Evolutionary conservation across 2,888 invertebrate species (phyloP).

Genomic region (Notodonta ziczac): DNA sequence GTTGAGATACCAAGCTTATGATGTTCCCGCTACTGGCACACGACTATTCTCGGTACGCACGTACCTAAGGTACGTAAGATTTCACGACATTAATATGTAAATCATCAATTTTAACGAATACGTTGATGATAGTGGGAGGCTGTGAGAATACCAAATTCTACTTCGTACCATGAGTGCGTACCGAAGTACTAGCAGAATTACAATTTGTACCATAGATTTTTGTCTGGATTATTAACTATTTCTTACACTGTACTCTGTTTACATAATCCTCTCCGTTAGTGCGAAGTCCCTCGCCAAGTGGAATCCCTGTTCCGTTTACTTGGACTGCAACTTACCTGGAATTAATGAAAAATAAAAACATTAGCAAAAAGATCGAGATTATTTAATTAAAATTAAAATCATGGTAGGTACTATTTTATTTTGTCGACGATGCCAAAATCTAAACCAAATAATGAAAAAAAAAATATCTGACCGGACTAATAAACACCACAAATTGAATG

Average conservation of each 20-base stretch:
- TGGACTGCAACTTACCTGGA: conserved; percentile 44
- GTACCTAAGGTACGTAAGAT: no score
- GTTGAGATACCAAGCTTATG: not conserved
- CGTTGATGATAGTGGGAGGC: no score
- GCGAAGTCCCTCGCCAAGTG: no score
- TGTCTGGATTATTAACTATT: not conserved
- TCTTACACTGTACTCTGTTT: not conserved
- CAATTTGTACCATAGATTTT: no score
- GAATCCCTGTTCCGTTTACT: not conserved
- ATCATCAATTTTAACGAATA: not conserved
- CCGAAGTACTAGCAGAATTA: no score
- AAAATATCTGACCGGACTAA: no score
- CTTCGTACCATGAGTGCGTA: no score
- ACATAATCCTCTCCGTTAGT: not conserved
- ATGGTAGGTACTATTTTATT: no score
- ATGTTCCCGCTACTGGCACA: conserved; percentile 8
- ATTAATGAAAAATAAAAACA: conserved; percentile 34
- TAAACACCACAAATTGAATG: not conserved
- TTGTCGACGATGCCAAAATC: no score
- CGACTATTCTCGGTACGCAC: not conserved
- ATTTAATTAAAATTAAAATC: not conserved
- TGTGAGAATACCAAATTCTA: no score
- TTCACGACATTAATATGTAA: no score
- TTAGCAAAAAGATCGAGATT: conserved; percentile 15
- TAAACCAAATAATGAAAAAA: no score